Evolutionary conservation across 2,113 vertebrate species (phyloP).

Genomic region (Hipposideros armiger): DNA sequence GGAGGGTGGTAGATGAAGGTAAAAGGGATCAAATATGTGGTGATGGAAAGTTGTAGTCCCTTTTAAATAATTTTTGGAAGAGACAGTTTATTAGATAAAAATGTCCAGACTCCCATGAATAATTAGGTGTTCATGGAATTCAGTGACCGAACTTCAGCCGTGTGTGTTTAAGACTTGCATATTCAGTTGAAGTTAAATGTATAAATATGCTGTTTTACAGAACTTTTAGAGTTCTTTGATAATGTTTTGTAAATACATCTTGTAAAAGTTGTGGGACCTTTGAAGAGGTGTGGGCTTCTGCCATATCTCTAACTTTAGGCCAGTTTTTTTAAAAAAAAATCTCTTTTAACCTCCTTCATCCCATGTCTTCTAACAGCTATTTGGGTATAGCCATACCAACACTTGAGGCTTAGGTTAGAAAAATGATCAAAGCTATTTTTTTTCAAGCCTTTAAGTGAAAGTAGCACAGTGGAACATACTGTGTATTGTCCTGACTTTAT

Average conservation of each 20-base stretch:
- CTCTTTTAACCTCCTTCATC: background rate
- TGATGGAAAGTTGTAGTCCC: too few relatives aligned
- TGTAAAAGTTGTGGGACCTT: background rate
- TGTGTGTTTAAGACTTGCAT: background rate
- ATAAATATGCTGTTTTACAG: background rate
- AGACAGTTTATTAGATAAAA: constrained; percentile 20
- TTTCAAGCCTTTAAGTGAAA: constrained; percentile 20
- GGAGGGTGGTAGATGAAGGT: too few relatives aligned
- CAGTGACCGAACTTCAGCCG: background rate
- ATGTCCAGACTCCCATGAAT: background rate
- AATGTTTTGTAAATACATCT: background rate
- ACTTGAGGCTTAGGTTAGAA: background rate
- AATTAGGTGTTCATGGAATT: background rate
- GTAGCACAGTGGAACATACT: background rate
- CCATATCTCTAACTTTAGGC: background rate
- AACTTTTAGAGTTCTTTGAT: constrained; percentile 19
- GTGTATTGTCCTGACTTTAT: constrained; percentile 5
- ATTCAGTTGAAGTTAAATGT: background rate
- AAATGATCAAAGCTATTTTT: background rate
- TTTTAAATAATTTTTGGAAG: constrained; percentile 6
- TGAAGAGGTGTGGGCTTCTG: background rate
- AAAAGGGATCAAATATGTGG: too few relatives aligned
- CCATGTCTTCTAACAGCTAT: background rate
- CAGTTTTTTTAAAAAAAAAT: background rate
- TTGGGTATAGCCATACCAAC: background rate